These are phyloP conservation scores for Aethes cnicana DNA, from an alignment of 2,888 invertebrate species.

Conservation along the genomic window DNA sequence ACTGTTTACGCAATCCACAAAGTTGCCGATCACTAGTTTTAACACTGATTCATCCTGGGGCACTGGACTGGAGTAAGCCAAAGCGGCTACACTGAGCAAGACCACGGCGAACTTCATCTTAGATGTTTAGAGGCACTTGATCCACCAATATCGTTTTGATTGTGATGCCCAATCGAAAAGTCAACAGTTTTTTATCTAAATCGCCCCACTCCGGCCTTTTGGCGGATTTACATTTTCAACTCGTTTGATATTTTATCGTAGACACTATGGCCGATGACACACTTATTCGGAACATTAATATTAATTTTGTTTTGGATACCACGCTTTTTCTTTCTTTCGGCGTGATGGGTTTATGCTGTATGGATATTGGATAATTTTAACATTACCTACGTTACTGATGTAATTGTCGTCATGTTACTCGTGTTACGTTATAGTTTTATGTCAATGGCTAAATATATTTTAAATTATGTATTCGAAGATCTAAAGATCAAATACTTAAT, in stretches of 20 bases:
- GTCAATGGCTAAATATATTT: too few relatives aligned
- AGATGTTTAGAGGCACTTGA: slow-evolving; percentile 45
- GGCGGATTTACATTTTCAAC: slow-evolving; percentile 69
- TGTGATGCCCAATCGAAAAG: slow-evolving; percentile 67
- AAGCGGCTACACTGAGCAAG: slow-evolving; percentile 58
- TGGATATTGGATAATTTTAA: not conserved
- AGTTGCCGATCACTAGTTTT: slow-evolving; percentile 55
- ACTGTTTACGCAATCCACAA: slow-evolving; percentile 71
- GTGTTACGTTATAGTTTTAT: too few relatives aligned
- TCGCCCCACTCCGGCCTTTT: slow-evolving; percentile 65
- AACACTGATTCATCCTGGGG: slow-evolving; percentile 62
- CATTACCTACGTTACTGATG: not conserved
- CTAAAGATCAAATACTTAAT: too few relatives aligned
- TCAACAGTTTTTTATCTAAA: slow-evolving; percentile 75
- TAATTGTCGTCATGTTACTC: not conserved
- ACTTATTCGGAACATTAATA: slow-evolving; percentile 68
- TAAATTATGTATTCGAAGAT: too few relatives aligned
- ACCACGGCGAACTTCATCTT: slow-evolving; percentile 68
- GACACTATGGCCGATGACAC: slow-evolving; percentile 67
- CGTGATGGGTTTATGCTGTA: slow-evolving; percentile 52
- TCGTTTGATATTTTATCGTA: slow-evolving; percentile 59
- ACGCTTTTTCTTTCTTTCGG: slow-evolving; percentile 57
- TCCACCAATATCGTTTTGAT: slow-evolving; percentile 64
- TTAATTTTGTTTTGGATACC: slow-evolving; percentile 61
- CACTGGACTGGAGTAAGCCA: slow-evolving; percentile 58